Percentiles rank a stretch among this genome's conserved stretches.
phyloP scores from a whole-genome alignment of 2,888 invertebrate species.

The Microchrysa polita region DNA sequence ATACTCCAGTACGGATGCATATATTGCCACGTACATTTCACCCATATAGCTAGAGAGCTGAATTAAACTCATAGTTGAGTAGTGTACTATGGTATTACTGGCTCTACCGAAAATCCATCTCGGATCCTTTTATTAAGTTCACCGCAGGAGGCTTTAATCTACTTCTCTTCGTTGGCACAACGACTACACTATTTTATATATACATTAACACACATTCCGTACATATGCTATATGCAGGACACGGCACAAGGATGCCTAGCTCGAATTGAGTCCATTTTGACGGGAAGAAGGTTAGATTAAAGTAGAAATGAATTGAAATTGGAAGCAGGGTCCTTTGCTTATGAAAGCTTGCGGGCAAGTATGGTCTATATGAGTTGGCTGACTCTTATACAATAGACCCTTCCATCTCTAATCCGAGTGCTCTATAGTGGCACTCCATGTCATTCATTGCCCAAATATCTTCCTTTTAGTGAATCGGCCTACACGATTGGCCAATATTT shows the following conservation, averaged over 20 bases:
- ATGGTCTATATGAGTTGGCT: constrained; percentile 28
- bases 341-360: constrained; percentile 34
- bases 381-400: constrained; percentile 33
- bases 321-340: constrained; percentile 29
- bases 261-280: background rate
- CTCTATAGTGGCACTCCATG: constrained; percentile 9
- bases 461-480: constrained; percentile 2
- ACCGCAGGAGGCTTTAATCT: constrained; percentile 64
- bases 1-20: background rate
- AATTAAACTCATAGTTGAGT: constrained; percentile 19
- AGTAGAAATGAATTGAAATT: constrained; percentile 23
- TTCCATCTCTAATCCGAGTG: constrained; percentile 35
- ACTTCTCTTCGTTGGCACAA: constrained; percentile 39
- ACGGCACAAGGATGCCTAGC: background rate
- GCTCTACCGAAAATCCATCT: constrained; percentile 47
- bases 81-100: constrained; percentile 24
- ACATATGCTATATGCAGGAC: background rate
- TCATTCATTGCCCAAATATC: background rate
- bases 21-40: background rate
- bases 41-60: constrained; percentile 11
- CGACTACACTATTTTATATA: background rate
- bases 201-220: too few species aligned
- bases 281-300: background rate
- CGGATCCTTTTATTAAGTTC: constrained; percentile 61
- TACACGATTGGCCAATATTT: background rate